Conservation (phyloP, 2,888 invertebrate genomes). For the Noctuana brunneofusca region DNA sequence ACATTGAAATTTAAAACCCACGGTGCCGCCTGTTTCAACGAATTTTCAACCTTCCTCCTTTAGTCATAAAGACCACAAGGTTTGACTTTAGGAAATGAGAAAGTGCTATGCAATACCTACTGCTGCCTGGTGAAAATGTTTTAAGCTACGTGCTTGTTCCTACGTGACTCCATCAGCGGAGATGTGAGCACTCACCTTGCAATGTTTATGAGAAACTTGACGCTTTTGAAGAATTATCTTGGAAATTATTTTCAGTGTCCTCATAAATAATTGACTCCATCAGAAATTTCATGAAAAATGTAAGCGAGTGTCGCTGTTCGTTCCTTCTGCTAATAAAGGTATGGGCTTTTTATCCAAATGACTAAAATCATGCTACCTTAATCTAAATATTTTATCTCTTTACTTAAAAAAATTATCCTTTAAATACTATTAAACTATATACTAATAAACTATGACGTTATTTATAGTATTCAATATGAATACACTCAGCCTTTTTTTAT, state of each 20-base stretch:
- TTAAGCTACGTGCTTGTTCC: slow-evolving; percentile 14
- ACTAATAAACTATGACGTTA: too few relatives aligned
- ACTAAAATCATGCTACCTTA: too few relatives aligned
- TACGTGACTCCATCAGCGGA: slow-evolving; percentile 31
- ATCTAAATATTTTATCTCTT: too few relatives aligned
- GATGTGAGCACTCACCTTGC: slow-evolving; percentile 31
- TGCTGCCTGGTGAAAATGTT: slow-evolving; percentile 19
- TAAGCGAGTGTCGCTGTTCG: not conserved
- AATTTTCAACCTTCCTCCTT: not conserved
- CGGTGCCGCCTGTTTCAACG: not conserved
- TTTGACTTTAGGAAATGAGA: not conserved
- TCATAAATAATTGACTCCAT: not conserved
- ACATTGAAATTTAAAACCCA: slow-evolving; percentile 11
- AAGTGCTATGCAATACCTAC: slow-evolving; percentile 1
- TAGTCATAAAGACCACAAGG: not conserved
- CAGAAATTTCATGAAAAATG: not conserved
- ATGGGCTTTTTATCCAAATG: too few relatives aligned
- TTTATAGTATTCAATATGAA: too few relatives aligned
- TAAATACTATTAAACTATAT: too few relatives aligned
- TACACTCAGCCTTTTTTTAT: too few relatives aligned
- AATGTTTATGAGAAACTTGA: slow-evolving; percentile 39
- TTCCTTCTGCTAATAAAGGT: too few relatives aligned
- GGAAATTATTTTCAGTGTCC: not conserved
- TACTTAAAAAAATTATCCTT: too few relatives aligned
- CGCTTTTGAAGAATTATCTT: slow-evolving; percentile 31